phyloP scores from a whole-genome alignment of 2,113 vertebrate species.

The Grammomys surdaster region DNA sequence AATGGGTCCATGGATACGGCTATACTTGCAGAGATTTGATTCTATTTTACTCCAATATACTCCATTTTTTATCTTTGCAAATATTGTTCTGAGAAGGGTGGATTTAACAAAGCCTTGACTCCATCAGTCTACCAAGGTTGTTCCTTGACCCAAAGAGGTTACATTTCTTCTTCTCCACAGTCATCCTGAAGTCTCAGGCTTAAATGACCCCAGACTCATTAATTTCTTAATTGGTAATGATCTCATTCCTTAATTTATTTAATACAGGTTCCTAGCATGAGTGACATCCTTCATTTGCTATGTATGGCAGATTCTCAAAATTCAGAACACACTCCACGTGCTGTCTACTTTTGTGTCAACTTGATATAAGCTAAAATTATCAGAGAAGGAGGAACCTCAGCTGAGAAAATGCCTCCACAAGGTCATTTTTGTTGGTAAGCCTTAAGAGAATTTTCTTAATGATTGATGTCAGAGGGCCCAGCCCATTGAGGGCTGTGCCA shows the following conservation, averaged over 20 bases:
- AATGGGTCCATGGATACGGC: background rate
- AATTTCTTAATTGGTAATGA: too few relatives aligned
- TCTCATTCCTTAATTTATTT: background rate
- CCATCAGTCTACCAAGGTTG: background rate
- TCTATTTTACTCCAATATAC: background rate
- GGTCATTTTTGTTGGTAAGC: background rate
- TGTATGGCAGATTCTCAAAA: background rate
- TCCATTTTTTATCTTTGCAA: background rate
- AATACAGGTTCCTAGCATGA: background rate
- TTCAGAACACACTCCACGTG: background rate
- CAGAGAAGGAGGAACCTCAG: background rate
- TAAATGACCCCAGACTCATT: background rate
- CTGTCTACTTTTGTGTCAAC: background rate
- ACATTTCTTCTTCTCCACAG: accelerated
- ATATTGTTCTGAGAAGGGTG: background rate
- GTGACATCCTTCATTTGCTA: background rate
- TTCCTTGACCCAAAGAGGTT: background rate
- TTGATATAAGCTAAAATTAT: background rate
- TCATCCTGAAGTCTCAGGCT: background rate
- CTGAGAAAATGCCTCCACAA: background rate
- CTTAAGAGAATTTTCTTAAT: background rate
- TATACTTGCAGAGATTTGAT: background rate
- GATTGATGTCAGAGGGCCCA: background rate
- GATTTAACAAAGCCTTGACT: background rate
- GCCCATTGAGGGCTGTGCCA: background rate